Evolutionary conservation across 2,113 vertebrate species (phyloP).

Genomic region (Electrona antarctica): DNA sequence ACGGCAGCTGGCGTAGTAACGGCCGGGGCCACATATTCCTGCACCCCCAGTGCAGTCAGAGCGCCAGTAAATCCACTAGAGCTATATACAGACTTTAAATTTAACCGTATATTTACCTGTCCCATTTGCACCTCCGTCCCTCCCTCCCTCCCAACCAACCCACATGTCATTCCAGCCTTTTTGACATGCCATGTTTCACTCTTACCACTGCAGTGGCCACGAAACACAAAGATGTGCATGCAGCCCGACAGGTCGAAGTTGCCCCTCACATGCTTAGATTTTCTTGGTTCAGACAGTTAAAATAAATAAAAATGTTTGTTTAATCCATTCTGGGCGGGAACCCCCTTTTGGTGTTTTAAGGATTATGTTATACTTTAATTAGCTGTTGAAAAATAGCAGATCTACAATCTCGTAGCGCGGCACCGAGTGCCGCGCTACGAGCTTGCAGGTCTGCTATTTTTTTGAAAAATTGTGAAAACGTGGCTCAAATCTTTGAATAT

Average conservation of each 20-base stretch:
- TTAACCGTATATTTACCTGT: conserved; percentile 54
- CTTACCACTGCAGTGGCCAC: conserved; percentile 58
- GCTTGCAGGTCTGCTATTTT: no score
- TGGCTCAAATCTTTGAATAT: no score
- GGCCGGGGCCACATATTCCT: conserved; percentile 73
- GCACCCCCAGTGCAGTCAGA: conserved; percentile 68
- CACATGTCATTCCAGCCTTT: conserved; percentile 68
- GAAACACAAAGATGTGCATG: conserved; percentile 68
- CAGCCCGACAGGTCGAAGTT: conserved; percentile 66
- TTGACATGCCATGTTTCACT: conserved; percentile 71
- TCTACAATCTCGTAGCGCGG: no score
- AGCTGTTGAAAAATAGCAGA: no score
- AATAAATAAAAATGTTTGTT: no score
- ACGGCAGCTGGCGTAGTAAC: conserved; percentile 83
- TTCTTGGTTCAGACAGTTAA: conserved; percentile 55
- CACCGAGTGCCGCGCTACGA: no score
- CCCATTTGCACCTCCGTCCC: conserved; percentile 19
- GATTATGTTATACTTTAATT: no score
- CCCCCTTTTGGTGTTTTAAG: no score
- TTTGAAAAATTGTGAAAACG: no score
- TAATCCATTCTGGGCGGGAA: no score
- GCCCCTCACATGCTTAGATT: conserved; percentile 44
- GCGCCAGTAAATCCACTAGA: conserved; percentile 74
- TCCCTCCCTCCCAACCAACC: conserved; percentile 34
- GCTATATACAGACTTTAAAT: conserved; percentile 54